These are phyloP conservation scores for Lycopodina hypogea DNA, from an alignment of 37 sponge, comb jelly and placozoan species.

Conservation along the genomic window DNA sequence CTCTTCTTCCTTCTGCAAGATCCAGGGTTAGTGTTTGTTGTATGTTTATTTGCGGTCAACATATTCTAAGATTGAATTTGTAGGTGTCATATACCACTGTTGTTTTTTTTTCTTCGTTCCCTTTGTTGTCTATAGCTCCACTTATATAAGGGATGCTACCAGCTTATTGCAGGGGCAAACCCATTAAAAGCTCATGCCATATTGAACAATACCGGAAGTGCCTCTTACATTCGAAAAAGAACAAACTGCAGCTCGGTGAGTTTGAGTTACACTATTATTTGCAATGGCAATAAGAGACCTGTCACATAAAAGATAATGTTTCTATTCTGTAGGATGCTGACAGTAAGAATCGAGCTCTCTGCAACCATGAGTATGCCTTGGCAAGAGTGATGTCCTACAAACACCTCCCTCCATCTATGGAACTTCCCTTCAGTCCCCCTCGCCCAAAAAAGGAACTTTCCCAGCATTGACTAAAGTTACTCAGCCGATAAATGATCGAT, in stretches of 20 bases:
- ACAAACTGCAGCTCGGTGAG: too few species aligned
- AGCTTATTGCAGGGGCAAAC: constrained; percentile 71
- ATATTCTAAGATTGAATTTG: not conserved
- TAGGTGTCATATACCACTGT: too few species aligned
- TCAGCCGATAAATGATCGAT: too few species aligned
- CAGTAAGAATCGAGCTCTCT: not conserved
- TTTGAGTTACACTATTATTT: too few species aligned
- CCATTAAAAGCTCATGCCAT: constrained; percentile 69
- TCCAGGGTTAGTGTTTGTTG: constrained; percentile 39
- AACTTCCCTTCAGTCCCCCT: constrained; percentile 1
- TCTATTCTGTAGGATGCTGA: not conserved
- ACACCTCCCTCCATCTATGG: constrained; percentile 56
- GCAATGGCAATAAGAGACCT: too few species aligned
- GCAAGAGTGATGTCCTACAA: constrained; percentile 55
- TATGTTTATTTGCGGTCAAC: too few species aligned
- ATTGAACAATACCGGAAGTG: constrained; percentile 34
- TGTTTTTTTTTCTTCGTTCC: not conserved
- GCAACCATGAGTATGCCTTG: constrained; percentile 64
- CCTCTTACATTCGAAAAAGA: constrained; percentile 27
- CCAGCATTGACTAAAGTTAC: too few species aligned
- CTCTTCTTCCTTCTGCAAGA: constrained; percentile 36
- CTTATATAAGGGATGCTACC: constrained; percentile 69
- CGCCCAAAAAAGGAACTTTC: not conserved
- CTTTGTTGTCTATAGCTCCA: too few species aligned
- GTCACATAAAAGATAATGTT: not conserved